A percentile compares a stretch with the other conserved stretches of the same genome.
Evolutionary conservation across 1,140 invertebrate genomes (phyloP).

Genomic region (Bombus haemorrhoidalis): DNA sequence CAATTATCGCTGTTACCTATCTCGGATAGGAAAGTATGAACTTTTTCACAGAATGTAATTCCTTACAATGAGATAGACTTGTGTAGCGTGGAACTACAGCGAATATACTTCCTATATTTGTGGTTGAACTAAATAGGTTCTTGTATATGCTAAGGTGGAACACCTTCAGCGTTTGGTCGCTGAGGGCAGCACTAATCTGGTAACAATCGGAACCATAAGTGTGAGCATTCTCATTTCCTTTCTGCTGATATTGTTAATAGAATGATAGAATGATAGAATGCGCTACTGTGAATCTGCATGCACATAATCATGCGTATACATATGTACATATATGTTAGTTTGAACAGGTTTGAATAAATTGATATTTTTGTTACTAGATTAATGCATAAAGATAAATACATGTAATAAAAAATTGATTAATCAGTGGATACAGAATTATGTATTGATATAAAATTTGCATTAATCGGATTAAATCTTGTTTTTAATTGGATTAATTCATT

Average conservation of each 20-base stretch:
- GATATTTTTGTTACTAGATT: background rate
- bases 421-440: background rate
- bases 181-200: too few relatives aligned
- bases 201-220: too few relatives aligned
- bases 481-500: background rate
- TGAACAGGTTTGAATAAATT: background rate
- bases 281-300: slow-evolving; percentile 1
- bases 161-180: too few relatives aligned
- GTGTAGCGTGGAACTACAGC: too few relatives aligned
- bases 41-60: too few relatives aligned
- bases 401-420: background rate
- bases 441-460: background rate
- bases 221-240: too few relatives aligned
- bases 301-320: background rate
- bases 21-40: too few relatives aligned
- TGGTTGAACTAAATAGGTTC: too few relatives aligned
- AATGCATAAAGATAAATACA: background rate
- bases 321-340: background rate
- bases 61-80: too few relatives aligned
- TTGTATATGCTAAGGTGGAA: too few relatives aligned
- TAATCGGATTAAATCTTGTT: background rate
- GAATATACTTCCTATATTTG: too few relatives aligned
- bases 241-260: slow-evolving; percentile 10
- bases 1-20: too few relatives aligned
- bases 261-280: background rate